Evolutionary conservation across 2,888 invertebrate genomes (phyloP).

Genomic region (Lacanobia wlatinum): DNA sequence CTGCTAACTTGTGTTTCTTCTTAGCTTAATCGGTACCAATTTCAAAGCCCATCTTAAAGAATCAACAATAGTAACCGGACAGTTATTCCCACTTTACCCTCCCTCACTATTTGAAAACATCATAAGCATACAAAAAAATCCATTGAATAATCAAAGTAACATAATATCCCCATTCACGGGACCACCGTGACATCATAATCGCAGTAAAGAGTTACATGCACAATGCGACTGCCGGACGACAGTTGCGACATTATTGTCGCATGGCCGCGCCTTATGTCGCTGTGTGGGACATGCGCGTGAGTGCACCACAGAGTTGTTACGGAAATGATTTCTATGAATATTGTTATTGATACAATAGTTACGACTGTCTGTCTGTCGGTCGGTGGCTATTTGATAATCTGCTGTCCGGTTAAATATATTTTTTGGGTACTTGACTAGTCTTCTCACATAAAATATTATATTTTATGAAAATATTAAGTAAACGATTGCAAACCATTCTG

Average conservation of each 20-base stretch:
- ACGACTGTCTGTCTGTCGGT: constrained; percentile 46
- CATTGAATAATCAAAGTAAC: constrained; percentile 42
- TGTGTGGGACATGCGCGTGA: constrained; percentile 64
- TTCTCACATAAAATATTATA: constrained; percentile 6
- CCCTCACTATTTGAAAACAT: constrained; percentile 18
- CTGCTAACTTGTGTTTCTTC: too few species aligned
- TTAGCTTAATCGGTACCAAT: too few species aligned
- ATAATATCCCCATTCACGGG: constrained; percentile 36
- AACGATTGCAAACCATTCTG: neutral
- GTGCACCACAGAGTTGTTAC: constrained; percentile 52
- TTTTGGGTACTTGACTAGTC: neutral
- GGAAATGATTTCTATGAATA: constrained; percentile 57
- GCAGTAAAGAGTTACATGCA: constrained; percentile 60
- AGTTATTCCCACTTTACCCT: constrained; percentile 9
- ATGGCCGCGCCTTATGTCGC: constrained; percentile 41
- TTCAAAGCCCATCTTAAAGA: neutral
- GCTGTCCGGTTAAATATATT: constrained; percentile 14
- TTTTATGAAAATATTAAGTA: neutral
- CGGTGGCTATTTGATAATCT: constrained; percentile 40
- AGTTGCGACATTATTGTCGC: constrained; percentile 66
- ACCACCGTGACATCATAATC: constrained; percentile 65
- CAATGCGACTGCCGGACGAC: constrained; percentile 54
- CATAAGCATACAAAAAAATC: constrained; percentile 23
- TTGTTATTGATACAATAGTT: constrained; percentile 59
- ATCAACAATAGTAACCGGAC: constrained; percentile 9